Conservation (phyloP, 2,888 invertebrate genomes). For the Conistra vaccinii region DNA sequence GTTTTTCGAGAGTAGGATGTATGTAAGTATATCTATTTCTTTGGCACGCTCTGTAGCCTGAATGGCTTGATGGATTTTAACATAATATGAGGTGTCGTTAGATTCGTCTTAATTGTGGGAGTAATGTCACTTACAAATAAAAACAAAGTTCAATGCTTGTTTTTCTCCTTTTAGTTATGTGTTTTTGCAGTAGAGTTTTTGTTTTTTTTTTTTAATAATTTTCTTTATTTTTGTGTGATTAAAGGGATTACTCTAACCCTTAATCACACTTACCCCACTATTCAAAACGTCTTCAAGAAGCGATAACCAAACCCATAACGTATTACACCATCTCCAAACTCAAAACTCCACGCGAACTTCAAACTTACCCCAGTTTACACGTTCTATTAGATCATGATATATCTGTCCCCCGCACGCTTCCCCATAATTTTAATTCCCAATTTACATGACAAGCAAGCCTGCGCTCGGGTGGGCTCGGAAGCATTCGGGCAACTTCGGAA, state of each 20-base stretch:
- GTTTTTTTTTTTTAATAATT: no score
- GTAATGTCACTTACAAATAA: no score
- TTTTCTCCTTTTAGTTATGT: no score
- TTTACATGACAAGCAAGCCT: constrained; percentile 65
- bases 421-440: constrained; percentile 63
- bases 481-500: constrained; percentile 49
- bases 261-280: neutral
- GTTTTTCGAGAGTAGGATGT: no score
- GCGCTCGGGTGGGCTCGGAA: constrained; percentile 51
- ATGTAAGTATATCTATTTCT: no score
- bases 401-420: constrained; percentile 42
- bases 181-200: no score
- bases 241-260: no score
- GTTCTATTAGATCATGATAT: constrained; percentile 55
- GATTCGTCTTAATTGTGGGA: no score
- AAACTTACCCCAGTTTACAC: constrained; percentile 33
- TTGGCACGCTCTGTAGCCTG: no score
- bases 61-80: no score
- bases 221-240: neutral
- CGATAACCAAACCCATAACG: constrained; percentile 1
- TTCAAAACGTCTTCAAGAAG: neutral
- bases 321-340: constrained; percentile 9
- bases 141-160: no score
- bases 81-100: no score
- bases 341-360: constrained; percentile 30